These are phyloP conservation scores for Siphamia tubifer DNA, from an alignment of 2,113 vertebrate species.

Conservation along the genomic window DNA sequence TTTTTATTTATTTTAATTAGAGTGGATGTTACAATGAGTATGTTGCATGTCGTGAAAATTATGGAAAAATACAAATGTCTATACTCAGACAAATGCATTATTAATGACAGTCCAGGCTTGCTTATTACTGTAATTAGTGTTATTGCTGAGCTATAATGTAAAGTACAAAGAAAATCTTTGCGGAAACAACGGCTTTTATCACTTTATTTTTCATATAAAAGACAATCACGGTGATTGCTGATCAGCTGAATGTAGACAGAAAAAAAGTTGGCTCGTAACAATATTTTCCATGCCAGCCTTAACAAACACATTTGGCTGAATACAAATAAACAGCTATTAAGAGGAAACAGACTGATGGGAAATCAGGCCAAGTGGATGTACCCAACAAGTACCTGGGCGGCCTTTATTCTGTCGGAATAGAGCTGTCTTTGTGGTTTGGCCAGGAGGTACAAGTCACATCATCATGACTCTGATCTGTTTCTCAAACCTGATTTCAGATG, in stretches of 20 bases:
- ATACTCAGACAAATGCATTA: no score
- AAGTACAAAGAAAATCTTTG: no score
- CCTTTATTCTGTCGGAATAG: not conserved
- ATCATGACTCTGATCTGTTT: conserved; percentile 34
- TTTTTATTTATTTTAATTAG: no score
- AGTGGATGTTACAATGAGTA: no score
- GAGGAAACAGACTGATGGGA: conserved; percentile 3
- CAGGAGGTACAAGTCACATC: conserved; percentile 17
- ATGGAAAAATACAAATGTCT: no score
- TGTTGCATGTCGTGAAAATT: no score
- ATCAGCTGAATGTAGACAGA: not conserved
- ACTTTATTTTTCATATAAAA: no score
- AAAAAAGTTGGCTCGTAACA: not conserved
- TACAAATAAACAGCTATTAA: not conserved
- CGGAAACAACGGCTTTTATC: no score
- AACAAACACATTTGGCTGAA: not conserved
- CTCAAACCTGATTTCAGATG: not conserved
- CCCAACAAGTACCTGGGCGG: conserved; percentile 7
- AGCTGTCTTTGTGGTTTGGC: not conserved
- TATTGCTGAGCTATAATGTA: no score
- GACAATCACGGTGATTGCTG: not conserved
- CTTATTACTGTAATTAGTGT: no score
- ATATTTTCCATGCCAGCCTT: not conserved
- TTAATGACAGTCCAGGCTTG: no score
- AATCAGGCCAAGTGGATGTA: not conserved